Evolutionary conservation across 2,113 vertebrate species (phyloP), one percentile per base, ranked within the genome.

Genomic region (Cinclus mexicanus): DNA sequence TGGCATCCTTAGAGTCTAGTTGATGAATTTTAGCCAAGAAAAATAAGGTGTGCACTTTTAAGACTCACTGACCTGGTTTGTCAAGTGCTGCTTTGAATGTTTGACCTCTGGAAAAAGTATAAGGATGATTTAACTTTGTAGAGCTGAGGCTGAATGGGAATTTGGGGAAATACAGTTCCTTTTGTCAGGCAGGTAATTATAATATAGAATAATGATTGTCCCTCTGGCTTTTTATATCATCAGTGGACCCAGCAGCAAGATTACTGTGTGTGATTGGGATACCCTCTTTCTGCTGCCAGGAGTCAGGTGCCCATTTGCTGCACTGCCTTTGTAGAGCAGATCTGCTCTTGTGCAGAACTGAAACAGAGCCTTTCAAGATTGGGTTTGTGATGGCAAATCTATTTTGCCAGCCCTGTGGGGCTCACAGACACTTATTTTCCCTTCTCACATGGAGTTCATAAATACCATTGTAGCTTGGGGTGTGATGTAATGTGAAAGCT

Each of bases 121-220:
- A 89, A 89, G 74, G 89, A 83, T 61, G 7, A 69, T 61, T 88
- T 92, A 56, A 86, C 70, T 77, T 69, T 29, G 31, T 50, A 61
- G 71, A 96, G 25, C 53, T 77, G 63, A 79, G 19, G 14, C 64
- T 12, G 21, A 50, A 29, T 46, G 91, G 64, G 89, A 89, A 89
- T 89, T 46, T 46, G 14, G 23, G 87, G 23, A 91, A 91, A 92
- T 24, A 15, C 55, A 46, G 74, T 84, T 69, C 10, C 77, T 69
- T 95, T 82, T 93, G 69, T 69, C 83, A 49, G 42, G 81, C 77
- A 79, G 65, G 65, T 79, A 95, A 89, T 94, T 91, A 78, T 72
- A 84, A 56, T 81, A 39, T 91, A 78, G 68, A 89, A 47, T 49
- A 47, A 55, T 9, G 18, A 71, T 82, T 69, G 13, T 80, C 63